Evolutionary conservation across 2,888 invertebrate species (phyloP), one percentile per base, ranked within the genome.

Genomic region (Drosophila fulvimacula): DNA sequence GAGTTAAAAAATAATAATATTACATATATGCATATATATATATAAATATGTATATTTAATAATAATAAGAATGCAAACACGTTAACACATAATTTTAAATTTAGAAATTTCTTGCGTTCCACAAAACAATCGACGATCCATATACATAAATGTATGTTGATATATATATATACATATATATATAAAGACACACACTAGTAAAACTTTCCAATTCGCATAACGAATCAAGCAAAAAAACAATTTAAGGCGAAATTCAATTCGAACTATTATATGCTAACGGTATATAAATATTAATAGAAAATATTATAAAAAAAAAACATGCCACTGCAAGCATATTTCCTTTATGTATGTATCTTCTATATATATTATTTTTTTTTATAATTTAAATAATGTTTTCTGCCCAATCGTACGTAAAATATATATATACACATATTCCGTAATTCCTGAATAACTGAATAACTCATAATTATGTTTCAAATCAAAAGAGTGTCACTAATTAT

Each of bases 141-240:
- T 17, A 52, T 21, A 51, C 21, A 51, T 48, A 17, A 10, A 24
- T 46, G n/a, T 27, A 46, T 46, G 24, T 24, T n/a, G 15, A 24
- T 44, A 21, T 42, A 42, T 21, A 15, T 27, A 5, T 15, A 10
- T 17, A 11, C 10, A n/a, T 11, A 34, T 36, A 49, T 32, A 34
- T 19, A 34, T 21, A 10, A 24, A 70, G 38, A 63, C 38, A 61
- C 38, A 67, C 53, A 58, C 64, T 69, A 69, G 78, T 36, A 77
- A 77, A 78, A 78, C 78, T 78, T 76, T 76, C 79, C 76, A 76
- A 77, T 77, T 76, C 78, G 78, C 75, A 73, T 76, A 77, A 76
- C 78, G 78, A 76, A 76, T 77, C 76, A 70, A 71, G 39, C 62
- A 46, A 60, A 30, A 30, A 17, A 38, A 57, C 1, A 52, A 41